phyloP scores from a whole-genome alignment of 2,888 invertebrate species.

The Abrostola triplasia region DNA sequence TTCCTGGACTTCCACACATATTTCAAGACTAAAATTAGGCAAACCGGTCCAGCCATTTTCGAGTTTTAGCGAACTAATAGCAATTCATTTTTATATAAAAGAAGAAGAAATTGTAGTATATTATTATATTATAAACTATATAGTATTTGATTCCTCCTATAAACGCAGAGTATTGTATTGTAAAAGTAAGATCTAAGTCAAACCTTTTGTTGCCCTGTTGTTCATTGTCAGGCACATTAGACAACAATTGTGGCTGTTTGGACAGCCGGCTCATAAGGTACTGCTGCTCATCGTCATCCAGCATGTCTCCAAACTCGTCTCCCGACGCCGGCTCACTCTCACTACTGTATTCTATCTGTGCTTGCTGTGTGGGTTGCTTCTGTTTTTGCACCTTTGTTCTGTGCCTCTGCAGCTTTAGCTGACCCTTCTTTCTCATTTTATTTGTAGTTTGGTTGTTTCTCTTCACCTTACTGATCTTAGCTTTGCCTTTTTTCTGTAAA shows the following conservation, averaged over 20 bases:
- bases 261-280: conserved; percentile 82
- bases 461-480: conserved; percentile 87
- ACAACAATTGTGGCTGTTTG: conserved; percentile 78
- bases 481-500: conserved; percentile 85
- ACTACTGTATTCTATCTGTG: conserved; percentile 77
- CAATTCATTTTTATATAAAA: too few species aligned
- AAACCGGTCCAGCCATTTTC: too few species aligned
- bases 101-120: too few species aligned
- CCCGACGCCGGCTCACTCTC: conserved; percentile 83
- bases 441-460: conserved; percentile 88
- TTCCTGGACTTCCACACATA: too few species aligned
- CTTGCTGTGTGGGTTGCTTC: conserved; percentile 67
- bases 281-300: conserved; percentile 87
- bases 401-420: conserved; percentile 83
- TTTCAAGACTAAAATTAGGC: too few species aligned
- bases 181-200: neutral
- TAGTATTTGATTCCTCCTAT: too few species aligned
- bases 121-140: too few species aligned
- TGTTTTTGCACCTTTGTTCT: conserved; percentile 75
- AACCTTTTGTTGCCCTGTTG: conserved; percentile 49
- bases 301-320: conserved; percentile 88
- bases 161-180: too few species aligned
- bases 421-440: conserved; percentile 88
- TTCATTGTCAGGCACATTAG: conserved; percentile 79
- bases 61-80: too few species aligned